Conservation (phyloP, 2,113 vertebrate genomes). For the Melozone crissalis region DNA sequence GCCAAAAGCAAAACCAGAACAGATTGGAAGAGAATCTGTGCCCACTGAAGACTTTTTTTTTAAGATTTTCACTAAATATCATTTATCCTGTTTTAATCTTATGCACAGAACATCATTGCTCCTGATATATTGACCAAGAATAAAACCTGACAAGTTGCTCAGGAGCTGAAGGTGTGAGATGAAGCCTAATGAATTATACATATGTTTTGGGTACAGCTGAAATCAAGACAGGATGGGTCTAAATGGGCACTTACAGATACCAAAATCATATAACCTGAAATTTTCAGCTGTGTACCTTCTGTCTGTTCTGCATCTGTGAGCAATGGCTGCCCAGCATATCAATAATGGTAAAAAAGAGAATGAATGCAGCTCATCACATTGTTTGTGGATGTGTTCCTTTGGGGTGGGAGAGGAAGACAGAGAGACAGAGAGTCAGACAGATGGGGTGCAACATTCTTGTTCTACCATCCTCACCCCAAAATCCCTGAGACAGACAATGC, state of each 20-base stretch:
- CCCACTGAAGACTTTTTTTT: not conserved
- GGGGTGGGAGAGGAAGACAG: not conserved
- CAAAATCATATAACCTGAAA: not conserved
- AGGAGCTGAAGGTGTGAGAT: not conserved
- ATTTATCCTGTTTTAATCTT: conserved; percentile 29
- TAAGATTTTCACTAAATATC: conserved; percentile 1
- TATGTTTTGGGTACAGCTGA: not conserved
- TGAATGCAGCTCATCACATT: not conserved
- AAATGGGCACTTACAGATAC: not conserved
- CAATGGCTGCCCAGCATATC: not conserved
- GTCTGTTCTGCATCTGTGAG: not conserved
- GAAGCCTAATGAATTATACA: conserved; percentile 16
- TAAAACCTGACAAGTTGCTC: conserved; percentile 31
- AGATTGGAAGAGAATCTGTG: conserved; percentile 42
- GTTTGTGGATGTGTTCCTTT: not conserved
- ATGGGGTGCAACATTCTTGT: not conserved
- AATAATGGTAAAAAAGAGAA: not conserved
- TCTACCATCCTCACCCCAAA: not conserved
- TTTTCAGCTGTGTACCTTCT: not conserved
- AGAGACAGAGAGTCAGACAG: not conserved
- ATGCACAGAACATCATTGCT: conserved; percentile 6
- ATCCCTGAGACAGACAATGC: not conserved
- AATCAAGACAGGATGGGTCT: not conserved
- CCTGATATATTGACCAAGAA: conserved; percentile 43
- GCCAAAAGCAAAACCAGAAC: conserved; percentile 13